Percentiles rank a stretch among this genome's conserved stretches.
phyloP scores from a whole-genome alignment of 37 sponge, comb jelly and placozoan species.

The Cladorhizidae sp. region DNA sequence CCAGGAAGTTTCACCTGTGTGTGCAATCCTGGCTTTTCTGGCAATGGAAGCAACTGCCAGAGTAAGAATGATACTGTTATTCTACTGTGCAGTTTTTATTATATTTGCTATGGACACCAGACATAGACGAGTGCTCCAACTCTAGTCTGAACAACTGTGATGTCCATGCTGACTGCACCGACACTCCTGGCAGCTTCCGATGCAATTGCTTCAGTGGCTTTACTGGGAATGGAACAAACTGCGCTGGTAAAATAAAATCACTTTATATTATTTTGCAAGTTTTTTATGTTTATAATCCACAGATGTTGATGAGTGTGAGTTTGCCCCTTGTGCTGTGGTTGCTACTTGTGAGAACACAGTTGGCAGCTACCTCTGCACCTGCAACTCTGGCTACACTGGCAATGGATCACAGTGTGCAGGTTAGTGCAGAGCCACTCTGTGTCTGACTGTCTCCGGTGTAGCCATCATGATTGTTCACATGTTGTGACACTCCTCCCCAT shows the following conservation, averaged over 20 bases:
- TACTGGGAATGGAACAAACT: conserved; percentile 29
- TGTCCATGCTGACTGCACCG: conserved; percentile 25
- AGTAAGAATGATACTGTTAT: background rate
- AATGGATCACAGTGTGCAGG: conserved; percentile 15
- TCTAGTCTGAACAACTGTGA: conserved; percentile 15
- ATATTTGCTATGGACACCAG: background rate
- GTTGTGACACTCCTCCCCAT: background rate
- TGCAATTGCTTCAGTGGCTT: conserved; percentile 54
- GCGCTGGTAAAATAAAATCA: conserved; percentile 10
- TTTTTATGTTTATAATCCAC: background rate
- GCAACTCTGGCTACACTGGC: conserved; percentile 44
- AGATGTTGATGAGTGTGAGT: conserved; percentile 46
- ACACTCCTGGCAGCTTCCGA: conserved; percentile 38
- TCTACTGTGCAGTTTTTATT: too few species aligned
- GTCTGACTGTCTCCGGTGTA: too few species aligned
- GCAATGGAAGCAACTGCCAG: conserved; percentile 16
- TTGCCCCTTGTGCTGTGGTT: conserved; percentile 7
- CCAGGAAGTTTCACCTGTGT: conserved; percentile 12
- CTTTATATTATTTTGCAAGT: too few species aligned
- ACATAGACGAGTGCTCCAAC: conserved; percentile 9
- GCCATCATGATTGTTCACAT: background rate
- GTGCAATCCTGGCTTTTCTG: conserved; percentile 18
- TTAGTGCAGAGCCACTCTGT: background rate
- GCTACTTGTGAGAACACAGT: conserved; percentile 19
- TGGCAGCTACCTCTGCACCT: conserved; percentile 28